phyloP scores from a whole-genome alignment of 2,113 vertebrate species.

The Platichthys stellatus region DNA sequence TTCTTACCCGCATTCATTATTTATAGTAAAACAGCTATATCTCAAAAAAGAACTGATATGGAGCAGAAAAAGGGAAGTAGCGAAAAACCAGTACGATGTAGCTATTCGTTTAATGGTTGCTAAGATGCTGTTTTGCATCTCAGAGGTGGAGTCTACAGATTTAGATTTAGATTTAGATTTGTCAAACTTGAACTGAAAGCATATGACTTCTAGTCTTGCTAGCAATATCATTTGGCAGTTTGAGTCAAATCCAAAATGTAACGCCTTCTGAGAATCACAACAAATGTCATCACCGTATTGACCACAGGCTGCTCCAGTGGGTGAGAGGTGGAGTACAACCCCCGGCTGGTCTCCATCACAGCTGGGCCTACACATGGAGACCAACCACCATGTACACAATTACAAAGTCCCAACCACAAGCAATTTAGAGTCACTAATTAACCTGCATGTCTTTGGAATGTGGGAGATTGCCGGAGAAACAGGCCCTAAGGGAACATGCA shows the following conservation, averaged over 20 bases:
- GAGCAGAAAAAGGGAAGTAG: slow-evolving; percentile 46
- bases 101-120: slow-evolving; percentile 40
- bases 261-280: background rate
- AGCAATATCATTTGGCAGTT: background rate
- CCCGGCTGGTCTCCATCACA: background rate
- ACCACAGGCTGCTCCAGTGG: background rate
- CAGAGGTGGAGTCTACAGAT: slow-evolving; percentile 4
- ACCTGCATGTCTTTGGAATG: background rate
- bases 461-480: background rate
- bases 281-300: background rate
- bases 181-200: background rate
- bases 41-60: slow-evolving; percentile 65
- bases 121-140: slow-evolving; percentile 47
- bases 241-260: background rate
- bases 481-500: background rate
- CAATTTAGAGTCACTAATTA: too few relatives aligned
- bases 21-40: slow-evolving; percentile 60
- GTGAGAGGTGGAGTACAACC: background rate
- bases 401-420: too few relatives aligned
- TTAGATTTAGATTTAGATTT: too few relatives aligned
- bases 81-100: slow-evolving; percentile 29
- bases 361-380: background rate
- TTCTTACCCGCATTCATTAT: slow-evolving; percentile 60
- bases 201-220: background rate
- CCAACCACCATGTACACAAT: background rate